Evolutionary conservation across 2,113 vertebrate genomes (phyloP), one percentile per base, ranked within the genome.

Genomic region (Passer domesticus): DNA sequence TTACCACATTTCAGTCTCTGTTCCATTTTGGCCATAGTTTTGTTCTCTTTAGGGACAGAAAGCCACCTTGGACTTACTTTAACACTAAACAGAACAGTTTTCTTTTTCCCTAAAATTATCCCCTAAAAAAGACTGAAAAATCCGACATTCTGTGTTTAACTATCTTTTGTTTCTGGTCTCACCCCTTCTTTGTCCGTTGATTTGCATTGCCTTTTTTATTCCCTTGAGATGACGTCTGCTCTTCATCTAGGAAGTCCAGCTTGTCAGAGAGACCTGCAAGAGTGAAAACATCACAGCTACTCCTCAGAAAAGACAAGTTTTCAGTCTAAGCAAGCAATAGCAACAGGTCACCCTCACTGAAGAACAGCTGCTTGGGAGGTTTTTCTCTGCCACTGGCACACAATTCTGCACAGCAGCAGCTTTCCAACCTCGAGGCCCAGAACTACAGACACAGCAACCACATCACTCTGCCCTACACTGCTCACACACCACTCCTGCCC

Each of bases 231-330:
- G 91, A 76, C 0, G 95, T 97, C 90, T 98, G 94, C 50, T 99
- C 99, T 79, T 98, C 99, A 44, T 99, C 99, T 47, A 99, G 97
- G 96, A 99, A 99, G 89, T 99, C 99, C 97, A 99, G 94, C 95
- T 99, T 99, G 97, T 99, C 99, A 7, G 98, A 98, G 96, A 99
- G 99, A 94, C 99, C 99, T 99, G 80, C 20, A 87, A 81, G 55
- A 81, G n/a, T 15, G 37, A 67, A 79, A 46, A 78, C 17, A 18
- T 30, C 74, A 91, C 24, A 74, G 62, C 24, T 75, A 47, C 27
- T 68, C 16, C 64, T 90, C 56, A 83, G 52, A 72, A 64, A 55
- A 63, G 3, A 70, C 4, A 2, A 10, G 47, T 56, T 69, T 79
- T 72, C 53, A 83, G 28, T 8, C 30, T 20, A 76, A 84, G 15